These are phyloP conservation scores for Cyphomyrus discorhynchus DNA, from an alignment of 2,113 vertebrate species.

Conservation along the genomic window DNA sequence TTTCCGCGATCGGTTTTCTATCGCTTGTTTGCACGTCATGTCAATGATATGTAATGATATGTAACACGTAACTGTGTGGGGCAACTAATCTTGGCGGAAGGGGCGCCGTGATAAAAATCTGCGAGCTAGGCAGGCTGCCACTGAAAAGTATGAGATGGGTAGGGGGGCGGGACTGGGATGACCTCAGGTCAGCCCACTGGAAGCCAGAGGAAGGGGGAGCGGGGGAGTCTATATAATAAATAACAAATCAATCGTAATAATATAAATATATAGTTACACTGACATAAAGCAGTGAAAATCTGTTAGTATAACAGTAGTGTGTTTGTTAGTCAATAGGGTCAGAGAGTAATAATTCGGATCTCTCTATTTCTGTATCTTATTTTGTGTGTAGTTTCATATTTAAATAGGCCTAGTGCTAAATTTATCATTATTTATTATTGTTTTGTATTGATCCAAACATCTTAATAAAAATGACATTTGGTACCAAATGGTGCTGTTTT, in stretches of 20 bases:
- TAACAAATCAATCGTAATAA: neutral
- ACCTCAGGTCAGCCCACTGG: neutral
- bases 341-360: too few species aligned
- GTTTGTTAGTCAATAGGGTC: too few species aligned
- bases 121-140: neutral
- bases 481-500: neutral
- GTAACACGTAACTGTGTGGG: neutral
- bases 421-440: neutral
- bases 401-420: neutral
- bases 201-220: neutral
- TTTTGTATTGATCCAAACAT: neutral
- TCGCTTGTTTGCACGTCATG: neutral
- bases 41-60: neutral
- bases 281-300: neutral
- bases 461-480: neutral
- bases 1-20: neutral
- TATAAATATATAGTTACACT: neutral
- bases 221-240: neutral
- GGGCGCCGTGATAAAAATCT: neutral
- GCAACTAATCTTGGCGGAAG: neutral
- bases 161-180: neutral
- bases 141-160: neutral
- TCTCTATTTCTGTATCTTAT: neutral
- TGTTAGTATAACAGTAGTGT: neutral
- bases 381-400: neutral